Conservation (phyloP, 2,113 vertebrate species). For the Burhinus bistriatus region DNA sequence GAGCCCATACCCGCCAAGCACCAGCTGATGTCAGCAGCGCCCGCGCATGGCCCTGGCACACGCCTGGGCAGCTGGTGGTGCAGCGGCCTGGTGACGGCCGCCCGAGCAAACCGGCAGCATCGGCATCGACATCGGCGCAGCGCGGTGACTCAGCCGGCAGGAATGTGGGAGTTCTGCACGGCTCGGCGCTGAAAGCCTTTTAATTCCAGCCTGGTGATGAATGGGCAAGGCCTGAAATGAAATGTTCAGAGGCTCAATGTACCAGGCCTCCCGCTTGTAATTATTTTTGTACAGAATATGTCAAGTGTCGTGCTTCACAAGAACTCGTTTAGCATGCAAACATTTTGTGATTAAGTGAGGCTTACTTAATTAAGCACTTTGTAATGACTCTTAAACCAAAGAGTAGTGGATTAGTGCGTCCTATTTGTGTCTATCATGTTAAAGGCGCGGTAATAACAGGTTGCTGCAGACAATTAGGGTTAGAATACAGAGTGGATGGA, state of each 20-base stretch:
- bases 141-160: conserved; percentile 59
- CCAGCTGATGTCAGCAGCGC: background rate
- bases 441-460: conserved; percentile 35
- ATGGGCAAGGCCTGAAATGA: conserved; percentile 60
- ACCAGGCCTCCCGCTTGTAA: conserved; percentile 57
- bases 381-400: conserved; percentile 79
- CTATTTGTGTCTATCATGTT: conserved; percentile 48
- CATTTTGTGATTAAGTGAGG: conserved; percentile 81
- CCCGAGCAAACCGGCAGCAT: background rate
- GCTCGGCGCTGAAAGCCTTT: conserved; percentile 49
- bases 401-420: conserved; percentile 71
- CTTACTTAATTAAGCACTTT: conserved; percentile 83
- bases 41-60: background rate
- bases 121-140: background rate
- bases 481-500: conserved; percentile 52
- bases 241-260: conserved; percentile 50
- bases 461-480: conserved; percentile 49
- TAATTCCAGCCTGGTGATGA: conserved; percentile 66
- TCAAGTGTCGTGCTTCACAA: conserved; percentile 74
- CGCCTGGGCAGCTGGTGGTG: accelerated
- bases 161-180: conserved; percentile 68
- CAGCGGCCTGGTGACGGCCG: background rate
- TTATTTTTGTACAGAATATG: conserved; percentile 74
- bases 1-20: accelerated
- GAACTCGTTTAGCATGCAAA: conserved; percentile 77